Conservation (phyloP, 1,140 invertebrate species). For the Delia radicum region DNA sequence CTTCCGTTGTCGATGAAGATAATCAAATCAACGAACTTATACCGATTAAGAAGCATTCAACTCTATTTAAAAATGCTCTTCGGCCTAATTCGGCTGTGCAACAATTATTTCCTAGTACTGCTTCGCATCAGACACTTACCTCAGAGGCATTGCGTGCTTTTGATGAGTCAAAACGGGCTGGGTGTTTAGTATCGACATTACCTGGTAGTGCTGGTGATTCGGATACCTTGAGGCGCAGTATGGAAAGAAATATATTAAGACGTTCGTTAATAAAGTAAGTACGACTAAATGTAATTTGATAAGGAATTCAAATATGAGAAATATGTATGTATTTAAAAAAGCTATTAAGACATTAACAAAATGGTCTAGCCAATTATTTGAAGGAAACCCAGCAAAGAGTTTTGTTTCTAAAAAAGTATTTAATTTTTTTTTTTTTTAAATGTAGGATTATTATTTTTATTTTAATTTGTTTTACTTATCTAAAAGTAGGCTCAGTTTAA, state of each 20-base stretch:
- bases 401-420: too few species aligned
- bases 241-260: constrained; percentile 72
- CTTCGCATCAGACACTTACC: constrained; percentile 64
- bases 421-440: too few species aligned
- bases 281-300: not conserved
- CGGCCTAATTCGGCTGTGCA: constrained; percentile 70
- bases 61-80: constrained; percentile 51
- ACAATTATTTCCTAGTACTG: constrained; percentile 66
- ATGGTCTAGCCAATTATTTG: too few species aligned
- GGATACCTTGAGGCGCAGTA: constrained; percentile 64
- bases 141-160: constrained; percentile 66
- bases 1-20: constrained; percentile 40
- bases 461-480: too few species aligned
- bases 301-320: too few species aligned
- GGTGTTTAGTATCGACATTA: constrained; percentile 55
- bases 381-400: too few species aligned
- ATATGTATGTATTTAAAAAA: too few species aligned
- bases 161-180: constrained; percentile 65
- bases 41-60: constrained; percentile 54
- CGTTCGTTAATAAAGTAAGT: constrained; percentile 70
- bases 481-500: too few species aligned
- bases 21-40: constrained; percentile 53
- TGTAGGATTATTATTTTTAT: too few species aligned
- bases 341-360: too few species aligned
- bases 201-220: constrained; percentile 58